Evolutionary conservation across 2,113 vertebrate genomes (phyloP), one percentile per base, ranked within the genome.

Genomic region (Lasiurus borealis): DNA sequence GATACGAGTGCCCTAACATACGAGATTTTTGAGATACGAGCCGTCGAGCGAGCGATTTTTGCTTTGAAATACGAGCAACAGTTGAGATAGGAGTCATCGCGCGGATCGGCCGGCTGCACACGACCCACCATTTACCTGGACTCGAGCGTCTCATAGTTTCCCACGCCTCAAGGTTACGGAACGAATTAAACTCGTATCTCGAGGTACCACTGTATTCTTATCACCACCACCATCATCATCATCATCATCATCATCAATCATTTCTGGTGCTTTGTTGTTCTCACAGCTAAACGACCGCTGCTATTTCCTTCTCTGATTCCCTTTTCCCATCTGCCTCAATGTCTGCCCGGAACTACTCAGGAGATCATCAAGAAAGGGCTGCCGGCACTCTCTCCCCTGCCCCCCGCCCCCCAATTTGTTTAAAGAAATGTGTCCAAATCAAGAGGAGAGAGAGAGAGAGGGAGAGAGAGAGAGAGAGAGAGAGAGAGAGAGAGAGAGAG

Each of bases 391-490:
- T 29, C 13, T 27, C 50, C 3, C 1, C 14, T 0, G 6, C 40
- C 10, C 52, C 52, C 31, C 21, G 3, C 11, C 52, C 52, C 31
- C 18, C 3, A 80, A 50, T 80, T 94, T 12, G 15, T 69, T 93
- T 62, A 77, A 90, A 72, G 85, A 96, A 80, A 71, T 93, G 95
- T 68, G 88, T 93, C 97, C 18, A 88, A 86, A 93, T 3, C 90
- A 50, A 81, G 54, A 86, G 2, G 89, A 14, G 87, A 82, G 50
- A 66, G 50, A 85, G 13, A 66, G 57, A 81, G 54, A 86, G 97
- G 2, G 89, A 14, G 87, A 82, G 50, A 66, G 50, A 85, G 13
- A 69, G 1, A 64, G 66, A 66, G 57, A 85, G 14, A 71, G 1
- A 64, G 72, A 68, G 59, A 85, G 11, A 71, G 1, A 64, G 72